These are phyloP conservation scores for Parnassius glacialis DNA, from an alignment of 2,888 invertebrate genomes.

Conservation along the genomic window DNA sequence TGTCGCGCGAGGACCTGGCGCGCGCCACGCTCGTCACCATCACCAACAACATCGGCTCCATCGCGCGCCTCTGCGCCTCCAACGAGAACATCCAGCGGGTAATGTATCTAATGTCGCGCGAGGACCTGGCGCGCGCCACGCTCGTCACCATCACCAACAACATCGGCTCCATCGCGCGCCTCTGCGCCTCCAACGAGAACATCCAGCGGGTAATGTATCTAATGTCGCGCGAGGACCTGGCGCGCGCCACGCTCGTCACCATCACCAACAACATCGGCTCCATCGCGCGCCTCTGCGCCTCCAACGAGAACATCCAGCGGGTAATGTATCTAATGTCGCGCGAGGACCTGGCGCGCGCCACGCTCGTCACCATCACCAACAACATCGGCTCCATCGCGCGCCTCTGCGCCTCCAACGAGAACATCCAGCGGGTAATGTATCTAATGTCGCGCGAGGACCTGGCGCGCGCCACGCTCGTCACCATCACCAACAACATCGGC, in stretches of 20 bases:
- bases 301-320: constrained; percentile 32
- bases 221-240: constrained; percentile 90
- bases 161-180: too few species aligned
- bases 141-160: constrained; percentile 33
- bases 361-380: constrained; percentile 52
- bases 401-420: too few species aligned
- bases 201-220: constrained; percentile 32
- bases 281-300: too few species aligned
- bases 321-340: constrained; percentile 72
- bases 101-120: constrained; percentile 78
- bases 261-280: too few species aligned
- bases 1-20: constrained; percentile 88
- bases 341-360: constrained; percentile 93
- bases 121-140: constrained; percentile 93
- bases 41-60: too few species aligned
- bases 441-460: constrained; percentile 1
- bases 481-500: too few species aligned
- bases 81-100: constrained; percentile 32
- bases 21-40: constrained; percentile 85
- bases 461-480: too few species aligned
- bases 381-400: too few species aligned
- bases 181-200: too few species aligned
- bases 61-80: too few species aligned
- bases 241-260: constrained; percentile 85
- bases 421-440: constrained; percentile 32